Conservation (phyloP, 2,797 vertebrate species). For the Ceyx erithaca region DNA sequence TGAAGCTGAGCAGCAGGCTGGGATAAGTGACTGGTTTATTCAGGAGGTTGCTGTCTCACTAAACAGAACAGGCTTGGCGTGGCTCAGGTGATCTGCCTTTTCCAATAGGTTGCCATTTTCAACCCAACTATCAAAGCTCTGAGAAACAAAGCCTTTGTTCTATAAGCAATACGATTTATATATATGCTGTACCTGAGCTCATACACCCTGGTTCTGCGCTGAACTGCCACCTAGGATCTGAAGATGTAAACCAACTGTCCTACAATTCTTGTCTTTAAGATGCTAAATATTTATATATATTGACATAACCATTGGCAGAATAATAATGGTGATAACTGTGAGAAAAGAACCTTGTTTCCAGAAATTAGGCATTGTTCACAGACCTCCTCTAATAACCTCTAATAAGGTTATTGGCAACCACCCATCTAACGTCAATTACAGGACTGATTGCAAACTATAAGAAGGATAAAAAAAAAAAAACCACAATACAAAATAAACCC, state of each 20-base stretch:
- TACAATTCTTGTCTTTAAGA: neutral
- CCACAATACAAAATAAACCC: neutral
- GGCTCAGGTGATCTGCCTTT: neutral
- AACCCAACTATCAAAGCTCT: neutral
- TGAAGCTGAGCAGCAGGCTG: neutral
- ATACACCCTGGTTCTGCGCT: neutral
- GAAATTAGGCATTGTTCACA: neutral
- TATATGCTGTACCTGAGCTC: neutral
- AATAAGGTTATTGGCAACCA: neutral
- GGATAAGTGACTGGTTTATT: neutral
- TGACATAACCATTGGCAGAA: neutral
- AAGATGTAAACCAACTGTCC: neutral
- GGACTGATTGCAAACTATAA: neutral
- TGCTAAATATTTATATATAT: neutral
- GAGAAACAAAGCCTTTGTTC: neutral
- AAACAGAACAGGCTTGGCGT: neutral
- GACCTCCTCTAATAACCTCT: neutral
- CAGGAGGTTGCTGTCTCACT: neutral
- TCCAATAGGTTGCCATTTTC: neutral
- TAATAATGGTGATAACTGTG: neutral
- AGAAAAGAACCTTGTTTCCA: neutral
- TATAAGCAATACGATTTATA: neutral
- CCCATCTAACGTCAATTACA: neutral
- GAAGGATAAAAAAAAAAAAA: rapidly evolving
- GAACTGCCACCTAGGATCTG: neutral